phyloP scores from a whole-genome alignment of 2,888 invertebrate genomes.

The Cephus sareptanus region DNA sequence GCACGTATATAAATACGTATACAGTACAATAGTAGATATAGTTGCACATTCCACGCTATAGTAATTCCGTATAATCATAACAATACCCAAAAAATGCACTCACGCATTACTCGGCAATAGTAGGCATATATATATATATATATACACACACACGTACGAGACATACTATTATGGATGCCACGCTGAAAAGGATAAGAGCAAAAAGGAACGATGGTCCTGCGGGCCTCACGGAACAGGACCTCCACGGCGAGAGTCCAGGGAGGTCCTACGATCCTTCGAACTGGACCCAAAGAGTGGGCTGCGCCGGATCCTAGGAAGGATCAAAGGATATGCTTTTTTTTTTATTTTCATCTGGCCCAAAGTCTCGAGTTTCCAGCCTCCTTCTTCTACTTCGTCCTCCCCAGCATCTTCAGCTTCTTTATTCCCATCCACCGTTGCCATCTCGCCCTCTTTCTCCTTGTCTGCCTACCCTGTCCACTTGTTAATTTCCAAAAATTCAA shows the following conservation, averaged over 20 bases:
- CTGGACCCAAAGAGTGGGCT: conserved; percentile 14
- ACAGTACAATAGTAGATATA: neutral
- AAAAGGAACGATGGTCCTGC: neutral
- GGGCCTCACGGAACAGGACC: conserved; percentile 39
- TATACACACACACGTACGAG: neutral
- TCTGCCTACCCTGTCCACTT: neutral
- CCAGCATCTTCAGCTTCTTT: neutral
- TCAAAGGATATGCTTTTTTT: conserved; percentile 49
- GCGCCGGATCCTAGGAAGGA: conserved; percentile 41
- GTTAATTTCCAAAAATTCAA: neutral
- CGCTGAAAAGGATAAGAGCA: neutral
- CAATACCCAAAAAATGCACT: neutral
- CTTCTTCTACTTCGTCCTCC: conserved; percentile 12
- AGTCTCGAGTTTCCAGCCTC: conserved; percentile 39
- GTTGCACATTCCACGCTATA: neutral
- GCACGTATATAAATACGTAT: neutral
- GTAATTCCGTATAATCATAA: neutral
- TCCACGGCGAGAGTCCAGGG: conserved; percentile 55
- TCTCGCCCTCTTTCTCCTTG: neutral
- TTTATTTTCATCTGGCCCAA: conserved; percentile 38
- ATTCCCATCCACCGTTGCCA: neutral
- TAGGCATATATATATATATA: neutral
- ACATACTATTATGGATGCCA: neutral
- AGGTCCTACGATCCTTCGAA: conserved; percentile 47
- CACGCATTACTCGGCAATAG: neutral